phyloP scores from a whole-genome alignment of 92 coral and sea anemone genomes.

The Metridium senile region DNA sequence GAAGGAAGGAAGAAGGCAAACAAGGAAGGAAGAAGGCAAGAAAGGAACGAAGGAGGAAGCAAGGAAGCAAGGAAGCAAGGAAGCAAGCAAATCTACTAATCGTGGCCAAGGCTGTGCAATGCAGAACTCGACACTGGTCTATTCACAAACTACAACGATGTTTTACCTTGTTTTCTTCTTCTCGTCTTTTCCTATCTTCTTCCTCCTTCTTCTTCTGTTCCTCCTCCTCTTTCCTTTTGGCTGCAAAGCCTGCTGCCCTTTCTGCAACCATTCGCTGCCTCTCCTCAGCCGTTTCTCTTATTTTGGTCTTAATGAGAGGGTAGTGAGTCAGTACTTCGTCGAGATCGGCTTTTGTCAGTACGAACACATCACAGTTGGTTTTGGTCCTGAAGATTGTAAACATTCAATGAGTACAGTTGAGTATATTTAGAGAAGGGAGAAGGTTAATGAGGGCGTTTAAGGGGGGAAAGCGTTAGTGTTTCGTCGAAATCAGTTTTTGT shows the following conservation, averaged over 20 bases:
- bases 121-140: no score
- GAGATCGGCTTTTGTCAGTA: conserved; percentile 75
- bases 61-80: no score
- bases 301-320: conserved; percentile 81
- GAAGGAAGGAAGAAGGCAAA: no score
- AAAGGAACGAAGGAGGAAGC: no score
- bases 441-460: no score
- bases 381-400: conserved; percentile 52
- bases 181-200: conserved; percentile 48
- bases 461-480: conserved; percentile 77
- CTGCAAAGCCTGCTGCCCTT: conserved; percentile 76
- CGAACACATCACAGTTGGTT: conserved; percentile 76
- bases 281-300: conserved; percentile 82
- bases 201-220: conserved; percentile 75
- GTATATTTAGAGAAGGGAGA: no score
- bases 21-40: no score
- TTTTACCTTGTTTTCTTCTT: neutral
- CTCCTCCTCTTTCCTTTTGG: conserved; percentile 72
- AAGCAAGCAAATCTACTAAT: no score
- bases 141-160: neutral
- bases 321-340: conserved; percentile 84
- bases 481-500: conserved; percentile 81
- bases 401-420: neutral
- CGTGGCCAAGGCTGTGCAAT: no score
- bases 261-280: conserved; percentile 77